Conservation (phyloP, 1,140 invertebrate genomes). For the Lordiphosa clarofinis region DNA sequence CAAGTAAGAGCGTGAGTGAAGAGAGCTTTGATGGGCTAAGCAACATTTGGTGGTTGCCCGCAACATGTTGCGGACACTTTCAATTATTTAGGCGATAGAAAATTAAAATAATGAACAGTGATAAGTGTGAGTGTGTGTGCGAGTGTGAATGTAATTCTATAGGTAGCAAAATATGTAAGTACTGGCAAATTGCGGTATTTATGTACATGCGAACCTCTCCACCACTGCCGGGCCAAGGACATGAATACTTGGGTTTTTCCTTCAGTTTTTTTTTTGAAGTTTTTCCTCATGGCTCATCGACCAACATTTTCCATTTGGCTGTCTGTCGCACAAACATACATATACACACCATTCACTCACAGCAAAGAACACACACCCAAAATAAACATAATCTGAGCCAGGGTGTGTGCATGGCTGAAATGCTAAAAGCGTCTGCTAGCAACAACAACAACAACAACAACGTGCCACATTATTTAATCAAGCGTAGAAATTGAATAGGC, state of each 20-base stretch:
- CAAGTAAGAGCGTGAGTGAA: constrained; percentile 1
- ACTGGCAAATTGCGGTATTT: constrained; percentile 47
- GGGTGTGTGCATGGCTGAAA: constrained; percentile 42
- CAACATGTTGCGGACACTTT: constrained; percentile 55
- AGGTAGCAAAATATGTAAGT: constrained; percentile 49
- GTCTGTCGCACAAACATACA: constrained; percentile 33
- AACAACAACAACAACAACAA: constrained; percentile 42
- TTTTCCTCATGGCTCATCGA: constrained; percentile 68
- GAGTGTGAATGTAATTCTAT: constrained; percentile 28
- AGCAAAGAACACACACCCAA: constrained; percentile 46
- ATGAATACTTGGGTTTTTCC: constrained; percentile 4
- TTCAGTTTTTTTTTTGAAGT: constrained; percentile 53
- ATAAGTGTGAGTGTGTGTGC: constrained; percentile 7
- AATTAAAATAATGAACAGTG: constrained; percentile 73
- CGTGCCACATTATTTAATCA: constrained; percentile 76
- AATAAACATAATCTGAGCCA: constrained; percentile 72
- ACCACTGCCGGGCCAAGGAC: constrained; percentile 8
- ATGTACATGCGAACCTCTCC: constrained; percentile 18
- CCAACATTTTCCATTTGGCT: constrained; percentile 48
- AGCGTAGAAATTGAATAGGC: constrained; percentile 77
- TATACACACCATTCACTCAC: constrained; percentile 20
- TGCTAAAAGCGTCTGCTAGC: constrained; percentile 66
- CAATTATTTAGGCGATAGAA: constrained; percentile 60
- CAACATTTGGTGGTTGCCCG: constrained; percentile 17
- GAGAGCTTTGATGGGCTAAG: constrained; percentile 4